Evolutionary conservation across 2,113 vertebrate species (phyloP).

Genomic region (Variabilichromis moorii): DNA sequence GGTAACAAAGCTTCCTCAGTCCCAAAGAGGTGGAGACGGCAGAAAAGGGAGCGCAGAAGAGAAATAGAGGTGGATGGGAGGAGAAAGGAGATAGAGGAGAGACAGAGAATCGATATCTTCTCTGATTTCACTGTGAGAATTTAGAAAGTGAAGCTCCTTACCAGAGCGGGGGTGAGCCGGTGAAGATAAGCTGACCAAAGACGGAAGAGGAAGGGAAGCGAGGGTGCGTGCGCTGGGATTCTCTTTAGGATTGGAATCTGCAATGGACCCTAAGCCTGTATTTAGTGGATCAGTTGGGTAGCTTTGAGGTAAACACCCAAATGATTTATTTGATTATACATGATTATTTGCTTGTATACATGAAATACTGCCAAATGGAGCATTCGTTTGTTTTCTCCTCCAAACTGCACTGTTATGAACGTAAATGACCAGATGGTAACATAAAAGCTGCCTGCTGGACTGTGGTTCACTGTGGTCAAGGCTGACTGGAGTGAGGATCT

Average conservation of each 20-base stretch:
- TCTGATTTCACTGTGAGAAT: constrained; percentile 27
- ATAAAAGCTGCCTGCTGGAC: not conserved
- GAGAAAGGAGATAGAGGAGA: not conserved
- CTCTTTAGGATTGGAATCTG: constrained; percentile 19
- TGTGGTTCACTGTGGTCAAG: not conserved
- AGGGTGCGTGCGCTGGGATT: constrained; percentile 1
- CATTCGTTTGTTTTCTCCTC: not conserved
- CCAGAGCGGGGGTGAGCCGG: not conserved
- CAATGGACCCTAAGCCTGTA: not conserved
- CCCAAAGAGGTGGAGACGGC: constrained; percentile 41
- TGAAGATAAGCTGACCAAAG: not conserved
- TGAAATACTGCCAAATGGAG: not conserved
- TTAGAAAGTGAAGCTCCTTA: not conserved
- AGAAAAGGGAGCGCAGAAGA: not conserved
- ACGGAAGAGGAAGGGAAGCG: not conserved
- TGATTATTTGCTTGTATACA: not conserved
- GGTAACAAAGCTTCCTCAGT: constrained; percentile 59
- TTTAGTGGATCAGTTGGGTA: not conserved
- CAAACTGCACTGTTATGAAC: not conserved
- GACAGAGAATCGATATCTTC: constrained; percentile 15
- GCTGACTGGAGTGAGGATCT: not conserved
- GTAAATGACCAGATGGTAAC: not conserved
- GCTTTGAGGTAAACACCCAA: constrained; percentile 24
- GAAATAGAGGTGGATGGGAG: not conserved
- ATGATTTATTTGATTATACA: not conserved